phyloP scores from a whole-genome alignment of 1,140 invertebrate genomes.

The Polyergus mexicanus region DNA sequence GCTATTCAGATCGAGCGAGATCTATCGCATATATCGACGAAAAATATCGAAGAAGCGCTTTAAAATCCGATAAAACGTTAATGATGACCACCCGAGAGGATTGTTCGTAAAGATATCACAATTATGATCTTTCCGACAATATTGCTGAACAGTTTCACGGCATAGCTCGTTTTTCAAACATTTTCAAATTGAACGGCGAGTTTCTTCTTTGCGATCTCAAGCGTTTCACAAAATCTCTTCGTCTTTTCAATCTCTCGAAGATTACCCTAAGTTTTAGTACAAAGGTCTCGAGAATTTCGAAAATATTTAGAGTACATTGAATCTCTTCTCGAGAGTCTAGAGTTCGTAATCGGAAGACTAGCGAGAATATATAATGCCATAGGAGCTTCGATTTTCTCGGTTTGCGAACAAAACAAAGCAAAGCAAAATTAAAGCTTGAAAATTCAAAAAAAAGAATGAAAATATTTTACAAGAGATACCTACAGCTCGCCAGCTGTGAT shows the following conservation, averaged over 20 bases:
- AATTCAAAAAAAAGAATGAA: not conserved
- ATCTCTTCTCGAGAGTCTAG: not conserved
- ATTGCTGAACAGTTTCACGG: not conserved
- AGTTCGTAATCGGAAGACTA: not conserved
- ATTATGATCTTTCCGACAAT: constrained; percentile 2
- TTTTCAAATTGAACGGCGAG: not conserved
- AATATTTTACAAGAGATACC: not conserved
- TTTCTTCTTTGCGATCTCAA: constrained; percentile 2
- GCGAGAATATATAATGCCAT: not conserved
- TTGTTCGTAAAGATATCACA: not conserved
- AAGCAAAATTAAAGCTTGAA: constrained; percentile 14
- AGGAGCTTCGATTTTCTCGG: not conserved
- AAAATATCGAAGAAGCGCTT: not conserved
- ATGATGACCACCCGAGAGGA: not conserved
- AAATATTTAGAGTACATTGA: constrained; percentile 34
- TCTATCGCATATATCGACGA: not conserved
- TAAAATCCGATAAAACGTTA: constrained; percentile 9
- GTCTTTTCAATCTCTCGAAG: constrained; percentile 9
- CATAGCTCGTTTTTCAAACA: not conserved
- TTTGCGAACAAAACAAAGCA: not conserved
- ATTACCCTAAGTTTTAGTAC: constrained; percentile 15
- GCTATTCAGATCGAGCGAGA: constrained; percentile 17
- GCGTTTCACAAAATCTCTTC: constrained; percentile 9
- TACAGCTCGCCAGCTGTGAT: not conserved
- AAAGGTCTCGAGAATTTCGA: constrained; percentile 14